Evolutionary conservation across 37 sponge, comb jelly and placozoan genomes (phyloP).

Genomic region (Hormiphora californensis): DNA sequence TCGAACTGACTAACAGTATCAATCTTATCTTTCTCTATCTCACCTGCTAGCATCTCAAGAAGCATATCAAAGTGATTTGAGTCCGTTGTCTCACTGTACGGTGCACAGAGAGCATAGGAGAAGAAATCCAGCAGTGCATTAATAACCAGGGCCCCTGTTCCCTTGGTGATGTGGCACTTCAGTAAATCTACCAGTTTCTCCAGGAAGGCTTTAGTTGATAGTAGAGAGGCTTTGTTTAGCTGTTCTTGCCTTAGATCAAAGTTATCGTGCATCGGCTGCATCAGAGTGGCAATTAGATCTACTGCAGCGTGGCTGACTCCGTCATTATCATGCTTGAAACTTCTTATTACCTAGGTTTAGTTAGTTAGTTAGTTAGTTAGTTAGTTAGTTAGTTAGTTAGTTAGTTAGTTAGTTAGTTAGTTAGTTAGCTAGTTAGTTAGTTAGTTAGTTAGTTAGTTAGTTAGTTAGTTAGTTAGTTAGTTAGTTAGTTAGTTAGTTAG

Average conservation of each 20-base stretch:
- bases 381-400: not conserved
- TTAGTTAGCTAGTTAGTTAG: slow-evolving; percentile 33
- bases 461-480: slow-evolving; percentile 38
- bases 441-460: slow-evolving; percentile 38
- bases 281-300: slow-evolving; percentile 91
- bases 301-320: slow-evolving; percentile 85
- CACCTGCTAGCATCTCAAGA: slow-evolving; percentile 82
- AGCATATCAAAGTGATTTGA: slow-evolving; percentile 82
- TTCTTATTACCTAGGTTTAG: slow-evolving; percentile 68
- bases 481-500: slow-evolving; percentile 29
- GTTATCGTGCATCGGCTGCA: slow-evolving; percentile 99
- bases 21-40: not conserved
- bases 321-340: slow-evolving; percentile 85
- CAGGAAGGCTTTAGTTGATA: slow-evolving; percentile 82
- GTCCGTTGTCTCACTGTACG: slow-evolving; percentile 97
- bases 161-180: slow-evolving; percentile 35
- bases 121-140: slow-evolving; percentile 95
- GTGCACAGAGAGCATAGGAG: slow-evolving; percentile 96
- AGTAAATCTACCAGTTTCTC: slow-evolving; percentile 57
- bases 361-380: not conserved
- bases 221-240: slow-evolving; percentile 91
- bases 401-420: slow-evolving; percentile 33
- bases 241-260: slow-evolving; percentile 89
- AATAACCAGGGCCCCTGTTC: slow-evolving; percentile 91
- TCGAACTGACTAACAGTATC: not conserved